Evolutionary conservation across 2,888 invertebrate genomes (phyloP).

Genomic region (Sisyra terminalis): DNA sequence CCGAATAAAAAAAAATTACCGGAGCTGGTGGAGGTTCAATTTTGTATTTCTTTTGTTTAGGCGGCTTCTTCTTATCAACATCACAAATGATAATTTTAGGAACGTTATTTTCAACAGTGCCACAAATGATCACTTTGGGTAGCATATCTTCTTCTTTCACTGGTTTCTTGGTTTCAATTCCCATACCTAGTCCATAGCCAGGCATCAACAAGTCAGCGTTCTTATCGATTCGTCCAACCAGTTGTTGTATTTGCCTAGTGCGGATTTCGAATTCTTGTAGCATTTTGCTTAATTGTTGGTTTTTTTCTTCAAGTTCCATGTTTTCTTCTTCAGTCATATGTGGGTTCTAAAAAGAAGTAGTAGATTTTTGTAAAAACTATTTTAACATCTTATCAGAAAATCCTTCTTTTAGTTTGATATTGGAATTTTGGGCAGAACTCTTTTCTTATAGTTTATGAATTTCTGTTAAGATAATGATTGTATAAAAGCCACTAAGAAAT

Average conservation of each 20-base stretch:
- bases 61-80: slow-evolving; percentile 19
- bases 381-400: neutral
- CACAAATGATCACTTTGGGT: slow-evolving; percentile 30
- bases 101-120: slow-evolving; percentile 30
- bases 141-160: slow-evolving; percentile 15
- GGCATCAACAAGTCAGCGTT: slow-evolving; percentile 22
- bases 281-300: slow-evolving; percentile 37
- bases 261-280: slow-evolving; percentile 43
- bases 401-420: neutral
- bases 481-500: no score
- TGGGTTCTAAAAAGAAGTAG: slow-evolving; percentile 29
- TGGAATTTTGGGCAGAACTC: neutral
- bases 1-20: slow-evolving; percentile 1
- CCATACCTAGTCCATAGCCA: slow-evolving; percentile 18
- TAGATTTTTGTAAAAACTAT: no score
- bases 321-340: slow-evolving; percentile 39
- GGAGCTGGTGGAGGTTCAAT: slow-evolving; percentile 3
- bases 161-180: slow-evolving; percentile 17
- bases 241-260: slow-evolving; percentile 36
- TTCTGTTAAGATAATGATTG: no score
- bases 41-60: slow-evolving; percentile 1
- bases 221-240: slow-evolving; percentile 28
- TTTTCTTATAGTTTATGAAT: neutral
- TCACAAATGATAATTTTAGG: slow-evolving; percentile 37
- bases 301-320: slow-evolving; percentile 35